These are phyloP conservation scores for Oscheius sp. DNA, from an alignment of 1,140 invertebrate genomes.

Conservation along the genomic window DNA sequence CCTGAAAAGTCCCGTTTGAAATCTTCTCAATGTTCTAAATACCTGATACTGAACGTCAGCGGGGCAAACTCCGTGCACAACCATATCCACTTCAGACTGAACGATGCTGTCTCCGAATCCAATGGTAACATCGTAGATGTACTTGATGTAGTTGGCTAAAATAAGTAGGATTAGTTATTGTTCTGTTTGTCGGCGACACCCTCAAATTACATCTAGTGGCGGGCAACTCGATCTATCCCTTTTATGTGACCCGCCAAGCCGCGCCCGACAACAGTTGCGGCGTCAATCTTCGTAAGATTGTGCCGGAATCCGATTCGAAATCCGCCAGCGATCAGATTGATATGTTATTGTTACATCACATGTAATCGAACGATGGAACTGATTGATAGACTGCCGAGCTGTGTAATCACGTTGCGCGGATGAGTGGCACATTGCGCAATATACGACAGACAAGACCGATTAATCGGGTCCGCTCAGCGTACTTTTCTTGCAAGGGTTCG, in stretches of 20 bases:
- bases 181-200: background rate
- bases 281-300: too few species aligned
- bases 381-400: background rate
- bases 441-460: background rate
- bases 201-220: conserved; percentile 11
- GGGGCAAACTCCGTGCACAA: conserved; percentile 52
- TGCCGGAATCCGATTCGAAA: too few species aligned
- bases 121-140: conserved; percentile 77
- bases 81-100: conserved; percentile 71
- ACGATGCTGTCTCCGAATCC: conserved; percentile 72
- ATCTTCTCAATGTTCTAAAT: background rate
- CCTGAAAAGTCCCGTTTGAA: conserved; percentile 12
- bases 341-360: conserved; percentile 5
- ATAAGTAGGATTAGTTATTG: conserved; percentile 12
- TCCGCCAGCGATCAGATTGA: background rate
- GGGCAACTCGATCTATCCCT: too few species aligned
- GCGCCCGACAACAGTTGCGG: too few species aligned
- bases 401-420: background rate
- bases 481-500: background rate
- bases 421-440: conserved; percentile 9
- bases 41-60: conserved; percentile 38
- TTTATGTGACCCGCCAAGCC: too few species aligned
- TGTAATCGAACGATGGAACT: background rate
- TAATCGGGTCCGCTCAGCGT: too few species aligned
- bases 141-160: conserved; percentile 68